phyloP scores from a whole-genome alignment of 2,797 vertebrate species.

The Enteromius fasciolatus region DNA sequence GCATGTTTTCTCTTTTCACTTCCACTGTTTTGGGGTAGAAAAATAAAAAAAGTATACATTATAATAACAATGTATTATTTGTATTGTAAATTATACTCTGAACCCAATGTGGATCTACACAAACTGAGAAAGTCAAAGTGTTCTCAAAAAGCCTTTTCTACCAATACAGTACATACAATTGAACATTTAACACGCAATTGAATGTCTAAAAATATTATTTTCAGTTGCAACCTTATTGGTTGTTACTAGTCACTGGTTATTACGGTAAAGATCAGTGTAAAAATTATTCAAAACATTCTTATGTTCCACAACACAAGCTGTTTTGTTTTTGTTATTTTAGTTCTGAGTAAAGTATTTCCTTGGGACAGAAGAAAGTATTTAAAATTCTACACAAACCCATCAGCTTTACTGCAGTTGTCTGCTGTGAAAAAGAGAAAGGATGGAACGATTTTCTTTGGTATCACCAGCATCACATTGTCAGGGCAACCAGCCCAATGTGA shows the following conservation, averaged over 20 bases:
- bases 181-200: neutral
- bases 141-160: too few species aligned
- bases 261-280: neutral
- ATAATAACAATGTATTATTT: too few species aligned
- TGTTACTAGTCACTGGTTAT: neutral
- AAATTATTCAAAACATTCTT: neutral
- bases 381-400: neutral
- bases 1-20: too few species aligned
- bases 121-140: too few species aligned
- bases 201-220: neutral
- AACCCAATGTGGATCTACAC: too few species aligned
- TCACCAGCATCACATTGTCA: conserved; percentile 5
- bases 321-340: neutral
- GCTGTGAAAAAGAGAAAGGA: neutral
- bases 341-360: neutral
- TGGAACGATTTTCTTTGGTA: neutral
- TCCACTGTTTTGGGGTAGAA: too few species aligned
- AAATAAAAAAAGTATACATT: too few species aligned
- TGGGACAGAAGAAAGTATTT: neutral
- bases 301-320: too few species aligned
- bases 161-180: neutral
- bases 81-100: too few species aligned
- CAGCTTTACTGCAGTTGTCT: neutral
- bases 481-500: neutral
- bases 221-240: neutral